A percentile compares a stretch with the other conserved stretches of the same genome.
Evolutionary conservation across 2,888 invertebrate genomes (phyloP).

Genomic region (Athalia circularis): DNA sequence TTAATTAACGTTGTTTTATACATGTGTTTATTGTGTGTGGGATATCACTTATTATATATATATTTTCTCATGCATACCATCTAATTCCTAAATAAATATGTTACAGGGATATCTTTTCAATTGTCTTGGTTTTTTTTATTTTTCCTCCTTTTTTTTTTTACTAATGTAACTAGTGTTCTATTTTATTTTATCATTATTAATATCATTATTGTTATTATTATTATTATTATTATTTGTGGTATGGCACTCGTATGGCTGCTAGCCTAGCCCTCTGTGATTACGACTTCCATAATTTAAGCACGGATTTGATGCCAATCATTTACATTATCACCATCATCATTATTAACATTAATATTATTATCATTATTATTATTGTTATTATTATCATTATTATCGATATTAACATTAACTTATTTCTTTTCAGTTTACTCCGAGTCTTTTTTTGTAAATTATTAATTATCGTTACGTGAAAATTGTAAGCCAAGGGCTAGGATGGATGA

Average conservation of each 20-base stretch:
- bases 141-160: constrained; percentile 50
- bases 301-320: constrained; percentile 19
- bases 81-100: constrained; percentile 59
- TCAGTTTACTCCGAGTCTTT: not conserved
- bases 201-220: constrained; percentile 55
- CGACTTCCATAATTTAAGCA: constrained; percentile 41
- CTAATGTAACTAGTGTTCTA: constrained; percentile 43
- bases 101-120: constrained; percentile 51
- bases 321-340: not conserved
- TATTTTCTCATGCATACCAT: constrained; percentile 47
- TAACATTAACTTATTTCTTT: not conserved
- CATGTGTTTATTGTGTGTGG: constrained; percentile 23
- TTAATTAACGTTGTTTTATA: constrained; percentile 58
- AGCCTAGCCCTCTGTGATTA: constrained; percentile 48
- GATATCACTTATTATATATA: constrained; percentile 33
- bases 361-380: not conserved
- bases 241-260: constrained; percentile 73
- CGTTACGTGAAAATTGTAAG: constrained; percentile 52
- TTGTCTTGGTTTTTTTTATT: constrained; percentile 34
- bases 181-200: constrained; percentile 48
- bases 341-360: constrained; percentile 3
- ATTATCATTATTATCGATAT: not conserved
- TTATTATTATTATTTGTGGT: constrained; percentile 56
- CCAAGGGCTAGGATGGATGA: constrained; percentile 64
- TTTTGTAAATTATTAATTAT: not conserved